Conservation (phyloP, 2,797 vertebrate genomes). For the Melanotaenia boesemani region DNA sequence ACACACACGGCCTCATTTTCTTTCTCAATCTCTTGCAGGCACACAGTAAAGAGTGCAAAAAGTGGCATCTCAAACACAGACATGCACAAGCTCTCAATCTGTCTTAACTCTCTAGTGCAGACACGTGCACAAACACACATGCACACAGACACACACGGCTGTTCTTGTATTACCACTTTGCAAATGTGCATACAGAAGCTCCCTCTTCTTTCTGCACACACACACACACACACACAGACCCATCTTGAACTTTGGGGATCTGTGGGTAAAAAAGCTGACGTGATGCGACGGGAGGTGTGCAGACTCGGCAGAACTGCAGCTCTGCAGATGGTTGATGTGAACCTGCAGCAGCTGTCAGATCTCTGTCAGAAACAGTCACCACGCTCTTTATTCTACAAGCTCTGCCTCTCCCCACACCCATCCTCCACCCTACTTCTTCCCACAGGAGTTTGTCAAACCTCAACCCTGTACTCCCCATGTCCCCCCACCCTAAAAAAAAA, state of each 20-base stretch:
- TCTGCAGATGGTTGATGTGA: conserved; percentile 66
- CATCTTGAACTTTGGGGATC: conserved; percentile 57
- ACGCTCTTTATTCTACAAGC: conserved; percentile 61
- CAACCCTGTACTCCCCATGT: conserved; percentile 27
- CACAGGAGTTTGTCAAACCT: conserved; percentile 49
- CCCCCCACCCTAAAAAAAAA: conserved; percentile 11
- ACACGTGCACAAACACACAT: not conserved
- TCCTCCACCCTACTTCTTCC: conserved; percentile 10
- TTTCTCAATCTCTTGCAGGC: conserved; percentile 24
- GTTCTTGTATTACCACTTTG: conserved; percentile 48
- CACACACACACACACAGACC: conserved; percentile 26
- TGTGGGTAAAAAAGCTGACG: conserved; percentile 69
- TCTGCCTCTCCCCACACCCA: conserved; percentile 21
- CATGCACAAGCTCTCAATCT: conserved; percentile 55
- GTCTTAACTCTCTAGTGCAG: conserved; percentile 54
- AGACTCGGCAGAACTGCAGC: conserved; percentile 64
- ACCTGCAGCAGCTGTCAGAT: conserved; percentile 75
- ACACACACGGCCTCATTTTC: conserved; percentile 18
- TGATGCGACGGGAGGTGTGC: conserved; percentile 71
- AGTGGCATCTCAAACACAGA: conserved; percentile 54
- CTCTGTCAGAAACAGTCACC: conserved; percentile 60
- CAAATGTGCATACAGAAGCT: conserved; percentile 62
- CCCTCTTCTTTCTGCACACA: conserved; percentile 5
- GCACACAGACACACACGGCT: conserved; percentile 15
- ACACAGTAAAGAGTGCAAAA: conserved; percentile 41